phyloP scores from a whole-genome alignment of 2,113 vertebrate genomes.

The Catharus fuscescens region DNA sequence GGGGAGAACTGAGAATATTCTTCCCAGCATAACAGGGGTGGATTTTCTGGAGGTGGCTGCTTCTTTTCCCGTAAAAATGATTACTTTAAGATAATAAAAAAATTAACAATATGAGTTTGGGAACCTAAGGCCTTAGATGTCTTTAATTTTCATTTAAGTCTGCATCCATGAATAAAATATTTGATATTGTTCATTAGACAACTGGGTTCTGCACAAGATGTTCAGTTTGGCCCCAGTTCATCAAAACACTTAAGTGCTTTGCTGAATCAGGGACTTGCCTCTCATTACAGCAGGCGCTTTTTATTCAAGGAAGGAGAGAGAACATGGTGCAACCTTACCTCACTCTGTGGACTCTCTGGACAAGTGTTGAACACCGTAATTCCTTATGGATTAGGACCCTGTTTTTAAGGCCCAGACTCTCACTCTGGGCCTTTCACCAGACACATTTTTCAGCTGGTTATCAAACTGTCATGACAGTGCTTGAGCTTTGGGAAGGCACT shows the following conservation, averaged over 20 bases:
- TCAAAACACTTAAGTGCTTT: slow-evolving; percentile 62
- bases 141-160: slow-evolving; percentile 69
- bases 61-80: slow-evolving; percentile 55
- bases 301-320: slow-evolving; percentile 7
- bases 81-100: slow-evolving; percentile 55
- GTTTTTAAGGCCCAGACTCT: neutral
- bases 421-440: neutral
- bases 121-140: slow-evolving; percentile 47
- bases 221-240: slow-evolving; percentile 67
- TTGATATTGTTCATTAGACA: slow-evolving; percentile 43
- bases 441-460: neutral
- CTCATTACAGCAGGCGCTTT: slow-evolving; percentile 39
- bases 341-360: slow-evolving; percentile 40
- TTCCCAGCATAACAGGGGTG: slow-evolving; percentile 40
- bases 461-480: neutral
- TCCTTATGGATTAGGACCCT: slow-evolving; percentile 1
- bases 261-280: slow-evolving; percentile 62
- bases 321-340: slow-evolving; percentile 12
- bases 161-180: slow-evolving; percentile 66
- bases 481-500: neutral
- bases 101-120: slow-evolving; percentile 42
- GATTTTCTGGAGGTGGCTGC: slow-evolving; percentile 54
- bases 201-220: slow-evolving; percentile 64
- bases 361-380: neutral
- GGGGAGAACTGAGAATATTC: slow-evolving; percentile 26